Evolutionary conservation across 2,888 invertebrate species (phyloP).

Genomic region (Liodrosophila aerea): DNA sequence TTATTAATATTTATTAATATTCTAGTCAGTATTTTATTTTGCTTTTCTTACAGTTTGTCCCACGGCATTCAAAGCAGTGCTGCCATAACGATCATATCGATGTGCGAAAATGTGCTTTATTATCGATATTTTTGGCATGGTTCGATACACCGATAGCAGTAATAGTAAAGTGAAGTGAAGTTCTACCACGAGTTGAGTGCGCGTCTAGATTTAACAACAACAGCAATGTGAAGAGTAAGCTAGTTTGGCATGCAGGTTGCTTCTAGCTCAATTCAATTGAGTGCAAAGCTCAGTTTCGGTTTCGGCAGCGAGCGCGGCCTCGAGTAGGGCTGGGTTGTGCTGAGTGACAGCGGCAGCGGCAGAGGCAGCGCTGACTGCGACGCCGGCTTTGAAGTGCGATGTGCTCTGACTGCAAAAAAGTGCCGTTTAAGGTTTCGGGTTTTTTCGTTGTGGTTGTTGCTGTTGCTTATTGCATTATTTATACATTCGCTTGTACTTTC

Average conservation of each 20-base stretch:
- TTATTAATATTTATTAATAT: too few species aligned
- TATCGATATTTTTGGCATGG: too few species aligned
- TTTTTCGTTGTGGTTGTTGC: conserved; percentile 57
- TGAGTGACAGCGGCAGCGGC: conserved; percentile 16
- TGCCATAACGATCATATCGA: too few species aligned
- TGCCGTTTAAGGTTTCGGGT: conserved; percentile 65
- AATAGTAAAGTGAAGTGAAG: too few species aligned
- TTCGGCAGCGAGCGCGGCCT: conserved; percentile 51
- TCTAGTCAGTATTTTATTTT: too few species aligned
- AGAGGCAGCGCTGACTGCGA: conserved; percentile 13
- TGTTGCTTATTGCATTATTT: conserved; percentile 70
- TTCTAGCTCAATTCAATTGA: conserved; percentile 56
- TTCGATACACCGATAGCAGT: conserved; percentile 37
- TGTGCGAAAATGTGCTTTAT: too few species aligned
- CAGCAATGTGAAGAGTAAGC: conserved; percentile 15
- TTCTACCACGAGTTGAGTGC: too few species aligned
- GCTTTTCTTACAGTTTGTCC: too few species aligned
- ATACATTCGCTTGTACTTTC: conserved; percentile 50
- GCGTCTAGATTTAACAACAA: conserved; percentile 8
- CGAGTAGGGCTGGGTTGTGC: conserved; percentile 40
- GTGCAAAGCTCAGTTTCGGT: conserved; percentile 64
- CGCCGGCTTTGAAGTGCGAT: conserved; percentile 55
- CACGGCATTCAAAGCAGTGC: too few species aligned
- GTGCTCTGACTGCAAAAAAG: conserved; percentile 75
- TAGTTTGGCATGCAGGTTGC: conserved; percentile 8